Evolutionary conservation across 2,113 vertebrate genomes (phyloP), one percentile per base, ranked within the genome.

Genomic region (rat (Rattus norvegicus)): DNA sequence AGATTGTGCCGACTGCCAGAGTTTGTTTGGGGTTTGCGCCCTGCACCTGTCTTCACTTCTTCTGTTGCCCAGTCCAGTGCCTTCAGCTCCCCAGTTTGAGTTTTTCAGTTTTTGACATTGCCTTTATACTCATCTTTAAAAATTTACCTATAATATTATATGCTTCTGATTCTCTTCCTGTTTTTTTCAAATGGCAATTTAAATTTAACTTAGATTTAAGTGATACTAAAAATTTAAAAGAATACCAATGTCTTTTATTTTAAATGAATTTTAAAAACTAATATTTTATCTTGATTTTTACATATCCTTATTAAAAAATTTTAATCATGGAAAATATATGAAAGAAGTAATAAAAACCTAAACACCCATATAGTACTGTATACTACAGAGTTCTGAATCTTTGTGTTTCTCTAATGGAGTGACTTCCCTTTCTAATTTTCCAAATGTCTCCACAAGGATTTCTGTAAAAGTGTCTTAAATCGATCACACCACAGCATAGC

Each of bases 341-440:
- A 93, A 91, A 69, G 63, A 88, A 90, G 87, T 85, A 79, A 79
- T 79, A 95, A 93, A 90, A 88, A 56, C 59, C 52, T 88, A 77
- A 73, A 47, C 24, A 69, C 88, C 70, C 24, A 54, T 79, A 14
- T 5, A 69, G 28, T 69, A 36, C 67, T 69, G 67, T 16, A n/a
- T 72, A 92, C 26, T 30, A n/a, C 83, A 7, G 76, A 79, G 28
- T 54, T 79, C 28, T 79, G 14, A 52, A 88, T 76, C 59, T 69
- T 33, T 69, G 30, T 69, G 13, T 16, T 69, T 69, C 13, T 88
- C 93, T 92, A 52, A 89, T 59, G 17, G 17, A 72, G 80, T 88
- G 54, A 79, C 4, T 7, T 6, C 84, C 9, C 67, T 92, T 93
- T 87, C 39, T 7, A 65, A 1, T 22, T 83, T 92, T 59, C 47